Base-by-base conservation (phyloP, 2,113 vertebrate species). In the Meleagris gallopavo region DNA sequence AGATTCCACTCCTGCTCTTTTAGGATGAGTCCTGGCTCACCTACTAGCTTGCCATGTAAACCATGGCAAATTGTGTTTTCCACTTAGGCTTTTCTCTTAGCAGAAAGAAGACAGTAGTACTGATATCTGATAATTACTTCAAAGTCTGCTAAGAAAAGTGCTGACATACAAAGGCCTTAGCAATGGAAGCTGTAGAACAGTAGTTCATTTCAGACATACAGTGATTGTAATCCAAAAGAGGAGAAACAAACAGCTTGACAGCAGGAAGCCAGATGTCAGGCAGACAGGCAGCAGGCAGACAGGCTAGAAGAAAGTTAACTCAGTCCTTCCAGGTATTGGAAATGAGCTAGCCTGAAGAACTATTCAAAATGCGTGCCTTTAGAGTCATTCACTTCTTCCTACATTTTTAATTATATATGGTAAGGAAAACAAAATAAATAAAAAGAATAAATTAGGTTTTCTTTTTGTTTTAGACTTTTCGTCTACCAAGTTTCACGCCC, bases 21-120 rank as follows among this genome's bases (percentile, higher is more conserved):
- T 1, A 0, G 52, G 27, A 32, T 7, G 34, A 45, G 24, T 15
- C 32, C 32, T 36, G 18, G 36, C 40, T 65, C 2, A 0, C 13
- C 8, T 55, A 14, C 29, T 20, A 17, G 11, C 5, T 61, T 70
- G 38, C 43, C 57, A 71, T 57, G 62, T 48, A 45, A 67, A 75
- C 22, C 16, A 16, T 9, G 40, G 52, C 34, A 34, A 38, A 41
- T 18, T 16, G 2, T 5, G 11, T 7, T 17, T 41, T 8, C 55
- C 19, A 20, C 3, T 8, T 11, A 32, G 14, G 48, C 15, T 61
- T 34, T 17, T 79, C 38, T 79, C 48, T 52, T 36, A 75, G 55
- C 43, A 74, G 71, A 46, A 70, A 54, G 40, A 20, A 72, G 25
- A 58, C 22, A 1, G 0, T 4, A 45, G 27, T 25, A n/a, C 38